Conservation (phyloP, 2,113 vertebrate species). For the Illadopsis cleaveri region DNA sequence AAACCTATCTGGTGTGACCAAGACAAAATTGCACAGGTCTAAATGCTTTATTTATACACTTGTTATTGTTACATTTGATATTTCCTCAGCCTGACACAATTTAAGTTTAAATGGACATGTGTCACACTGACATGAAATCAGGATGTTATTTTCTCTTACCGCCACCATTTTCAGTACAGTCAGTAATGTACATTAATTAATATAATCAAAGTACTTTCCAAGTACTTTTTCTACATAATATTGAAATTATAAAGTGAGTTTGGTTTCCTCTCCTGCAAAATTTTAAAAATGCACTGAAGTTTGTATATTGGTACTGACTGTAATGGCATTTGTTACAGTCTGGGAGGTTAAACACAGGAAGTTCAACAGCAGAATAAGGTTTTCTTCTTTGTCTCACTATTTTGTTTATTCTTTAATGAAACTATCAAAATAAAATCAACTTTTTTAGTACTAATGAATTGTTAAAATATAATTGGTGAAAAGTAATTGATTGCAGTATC, state of each 20-base stretch:
- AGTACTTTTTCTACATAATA: neutral
- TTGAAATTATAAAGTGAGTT: neutral
- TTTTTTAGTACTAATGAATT: neutral
- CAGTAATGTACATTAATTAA: neutral
- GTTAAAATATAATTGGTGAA: slow-evolving; percentile 8
- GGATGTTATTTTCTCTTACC: neutral
- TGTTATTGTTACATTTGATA: neutral
- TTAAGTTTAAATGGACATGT: neutral
- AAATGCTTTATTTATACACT: neutral
- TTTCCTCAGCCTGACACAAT: neutral
- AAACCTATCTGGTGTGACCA: slow-evolving; percentile 27
- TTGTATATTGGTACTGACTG: neutral
- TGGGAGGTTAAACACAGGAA: neutral
- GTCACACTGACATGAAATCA: neutral
- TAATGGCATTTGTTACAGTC: neutral
- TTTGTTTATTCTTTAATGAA: neutral
- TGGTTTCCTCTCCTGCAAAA: neutral
- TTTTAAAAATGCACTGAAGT: neutral
- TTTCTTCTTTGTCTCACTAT: neutral
- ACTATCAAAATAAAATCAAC: neutral
- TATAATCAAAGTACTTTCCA: neutral
- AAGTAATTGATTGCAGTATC: neutral
- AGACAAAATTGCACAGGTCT: slow-evolving; percentile 12
- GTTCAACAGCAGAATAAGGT: neutral
- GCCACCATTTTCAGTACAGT: neutral